These are phyloP conservation scores for Tiliacea citrago DNA, from an alignment of 2,888 invertebrate species.

Conservation along the genomic window DNA sequence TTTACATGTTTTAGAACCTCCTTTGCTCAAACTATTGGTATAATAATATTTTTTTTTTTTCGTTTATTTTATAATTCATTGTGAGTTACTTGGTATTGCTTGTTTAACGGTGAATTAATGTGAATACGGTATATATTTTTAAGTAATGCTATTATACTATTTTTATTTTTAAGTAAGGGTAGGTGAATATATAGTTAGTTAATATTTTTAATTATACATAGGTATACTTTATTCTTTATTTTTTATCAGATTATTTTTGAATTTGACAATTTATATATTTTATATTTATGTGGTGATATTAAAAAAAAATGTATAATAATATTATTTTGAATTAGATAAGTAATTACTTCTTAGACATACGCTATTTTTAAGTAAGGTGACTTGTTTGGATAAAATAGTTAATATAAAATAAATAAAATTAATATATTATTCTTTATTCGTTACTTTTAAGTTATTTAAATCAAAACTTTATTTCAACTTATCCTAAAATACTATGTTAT, in stretches of 20 bases:
- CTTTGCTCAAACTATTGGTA: neutral
- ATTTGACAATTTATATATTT: neutral
- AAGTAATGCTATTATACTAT: neutral
- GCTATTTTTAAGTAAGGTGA: neutral
- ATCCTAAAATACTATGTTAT: slow-evolving; percentile 24
- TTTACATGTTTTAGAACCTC: neutral
- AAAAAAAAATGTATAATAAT: neutral
- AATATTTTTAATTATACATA: slow-evolving; percentile 16
- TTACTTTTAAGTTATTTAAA: slow-evolving; percentile 28
- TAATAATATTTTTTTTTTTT: neutral
- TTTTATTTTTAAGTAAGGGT: neutral
- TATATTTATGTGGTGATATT: neutral
- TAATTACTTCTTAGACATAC: slow-evolving; percentile 10
- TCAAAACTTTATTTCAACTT: slow-evolving; percentile 36
- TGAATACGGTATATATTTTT: neutral
- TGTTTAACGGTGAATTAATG: neutral
- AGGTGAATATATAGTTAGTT: neutral
- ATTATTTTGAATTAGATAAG: slow-evolving; percentile 3
- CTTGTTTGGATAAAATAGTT: neutral
- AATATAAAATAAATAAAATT: slow-evolving; percentile 10
- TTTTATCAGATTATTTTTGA: slow-evolving; percentile 22
- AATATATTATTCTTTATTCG: slow-evolving; percentile 9
- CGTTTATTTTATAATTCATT: neutral
- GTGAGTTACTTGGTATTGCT: slow-evolving; percentile 25
- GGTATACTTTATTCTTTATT: slow-evolving; percentile 27